Conservation (phyloP, 2,888 invertebrate species). For the Scaptomyza caliginosa region DNA sequence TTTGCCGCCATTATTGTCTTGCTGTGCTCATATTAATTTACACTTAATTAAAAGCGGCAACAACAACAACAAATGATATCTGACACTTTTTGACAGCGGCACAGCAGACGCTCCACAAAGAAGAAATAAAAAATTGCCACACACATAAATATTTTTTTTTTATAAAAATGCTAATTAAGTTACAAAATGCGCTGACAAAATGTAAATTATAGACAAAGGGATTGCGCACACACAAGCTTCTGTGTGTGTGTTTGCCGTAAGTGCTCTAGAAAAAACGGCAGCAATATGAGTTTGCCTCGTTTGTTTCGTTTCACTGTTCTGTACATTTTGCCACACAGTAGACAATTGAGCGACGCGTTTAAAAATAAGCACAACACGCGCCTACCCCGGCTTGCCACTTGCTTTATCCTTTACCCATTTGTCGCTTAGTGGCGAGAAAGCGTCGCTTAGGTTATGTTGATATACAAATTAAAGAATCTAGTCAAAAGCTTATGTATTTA, state of each 20-base stretch:
- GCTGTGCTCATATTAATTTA: slow-evolving; percentile 50
- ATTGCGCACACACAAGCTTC: slow-evolving; percentile 2
- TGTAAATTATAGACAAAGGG: slow-evolving; percentile 67
- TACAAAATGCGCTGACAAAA: slow-evolving; percentile 69
- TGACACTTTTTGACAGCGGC: slow-evolving; percentile 35
- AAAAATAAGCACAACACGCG: slow-evolving; percentile 24
- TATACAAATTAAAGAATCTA: too few relatives aligned
- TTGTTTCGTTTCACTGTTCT: slow-evolving; percentile 1
- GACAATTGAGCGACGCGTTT: slow-evolving; percentile 51
- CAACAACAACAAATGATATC: slow-evolving; percentile 21
- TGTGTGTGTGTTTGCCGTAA: slow-evolving; percentile 29
- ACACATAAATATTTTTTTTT: slow-evolving; percentile 45
- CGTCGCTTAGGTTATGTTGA: not conserved
- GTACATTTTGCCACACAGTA: slow-evolving; percentile 37
- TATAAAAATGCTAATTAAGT: slow-evolving; percentile 73
- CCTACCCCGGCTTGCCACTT: too few relatives aligned
- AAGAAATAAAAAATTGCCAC: slow-evolving; percentile 12
- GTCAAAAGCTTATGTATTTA: not conserved
- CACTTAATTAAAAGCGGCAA: slow-evolving; percentile 58
- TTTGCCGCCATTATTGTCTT: slow-evolving; percentile 15
- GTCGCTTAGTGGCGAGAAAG: not conserved
- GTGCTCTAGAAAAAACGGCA: slow-evolving; percentile 48
- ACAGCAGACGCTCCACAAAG: slow-evolving; percentile 5
- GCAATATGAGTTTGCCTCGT: slow-evolving; percentile 5
- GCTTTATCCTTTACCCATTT: too few relatives aligned